phyloP scores from a whole-genome alignment of 1,140 invertebrate genomes.

The Hestina assimilis region DNA sequence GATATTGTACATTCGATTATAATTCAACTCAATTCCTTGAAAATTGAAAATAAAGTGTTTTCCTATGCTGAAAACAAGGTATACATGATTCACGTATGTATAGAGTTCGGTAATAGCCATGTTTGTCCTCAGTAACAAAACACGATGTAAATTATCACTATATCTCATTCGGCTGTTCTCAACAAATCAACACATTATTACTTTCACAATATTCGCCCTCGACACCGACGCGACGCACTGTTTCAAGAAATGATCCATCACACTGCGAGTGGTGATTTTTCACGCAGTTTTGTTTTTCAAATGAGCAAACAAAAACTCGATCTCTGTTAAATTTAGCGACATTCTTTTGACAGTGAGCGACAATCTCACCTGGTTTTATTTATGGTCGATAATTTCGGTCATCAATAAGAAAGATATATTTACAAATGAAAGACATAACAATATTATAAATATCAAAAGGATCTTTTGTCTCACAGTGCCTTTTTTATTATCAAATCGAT shows the following conservation, averaged over 20 bases:
- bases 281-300: conserved; percentile 65
- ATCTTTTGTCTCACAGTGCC: not conserved
- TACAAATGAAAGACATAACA: not conserved
- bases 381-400: conserved; percentile 5
- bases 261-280: conserved; percentile 69
- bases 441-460: not conserved
- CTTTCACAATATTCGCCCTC: conserved; percentile 44
- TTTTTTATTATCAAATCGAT: not conserved
- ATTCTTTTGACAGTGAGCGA: conserved; percentile 41
- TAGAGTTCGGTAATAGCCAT: too few species aligned
- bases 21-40: too few species aligned
- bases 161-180: conserved; percentile 54
- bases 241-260: conserved; percentile 75
- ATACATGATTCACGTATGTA: too few species aligned
- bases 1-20: too few species aligned
- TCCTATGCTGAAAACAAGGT: too few species aligned
- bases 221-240: conserved; percentile 23
- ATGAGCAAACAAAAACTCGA: conserved; percentile 51
- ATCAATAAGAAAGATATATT: not conserved
- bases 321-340: conserved; percentile 58
- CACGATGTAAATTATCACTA: conserved; percentile 47
- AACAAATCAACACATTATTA: conserved; percentile 69
- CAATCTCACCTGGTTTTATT: conserved; percentile 50
- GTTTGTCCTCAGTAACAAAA: conserved; percentile 42
- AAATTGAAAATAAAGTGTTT: not conserved